Evolutionary conservation across 2,797 vertebrate genomes (phyloP).

Genomic region (Acrocephalus scirpaceus): DNA sequence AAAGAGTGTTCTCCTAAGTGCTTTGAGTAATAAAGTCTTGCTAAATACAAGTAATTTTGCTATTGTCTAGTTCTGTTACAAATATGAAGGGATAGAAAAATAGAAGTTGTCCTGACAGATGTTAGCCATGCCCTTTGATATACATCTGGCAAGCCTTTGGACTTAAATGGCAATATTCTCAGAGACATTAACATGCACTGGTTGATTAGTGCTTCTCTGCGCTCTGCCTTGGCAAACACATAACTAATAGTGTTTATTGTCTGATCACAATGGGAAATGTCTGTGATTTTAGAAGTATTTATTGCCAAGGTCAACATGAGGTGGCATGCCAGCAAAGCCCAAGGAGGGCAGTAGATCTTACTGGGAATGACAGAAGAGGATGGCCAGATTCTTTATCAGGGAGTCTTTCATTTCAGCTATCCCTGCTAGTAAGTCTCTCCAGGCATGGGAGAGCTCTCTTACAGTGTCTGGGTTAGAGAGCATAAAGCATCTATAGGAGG

Average conservation of each 20-base stretch:
- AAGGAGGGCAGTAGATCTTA: neutral
- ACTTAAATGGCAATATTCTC: neutral
- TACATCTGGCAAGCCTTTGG: neutral
- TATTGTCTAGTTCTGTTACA: neutral
- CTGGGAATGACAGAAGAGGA: neutral
- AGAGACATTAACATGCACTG: neutral
- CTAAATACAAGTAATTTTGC: neutral
- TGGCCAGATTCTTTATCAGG: neutral
- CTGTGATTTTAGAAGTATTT: neutral
- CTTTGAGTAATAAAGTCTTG: neutral
- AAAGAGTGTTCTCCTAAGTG: neutral
- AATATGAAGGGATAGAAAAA: neutral
- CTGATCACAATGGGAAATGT: neutral
- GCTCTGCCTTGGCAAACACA: neutral
- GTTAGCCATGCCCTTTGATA: neutral
- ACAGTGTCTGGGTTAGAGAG: accelerated
- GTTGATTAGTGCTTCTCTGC: neutral
- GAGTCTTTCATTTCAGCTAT: neutral
- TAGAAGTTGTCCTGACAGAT: neutral
- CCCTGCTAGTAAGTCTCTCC: neutral
- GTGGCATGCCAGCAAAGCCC: neutral
- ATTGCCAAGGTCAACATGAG: neutral
- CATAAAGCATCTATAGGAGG: no score
- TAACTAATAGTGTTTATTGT: neutral
- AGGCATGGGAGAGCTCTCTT: neutral